phyloP scores from a whole-genome alignment of 2,888 invertebrate genomes.

The Trissoscelio sp. region DNA sequence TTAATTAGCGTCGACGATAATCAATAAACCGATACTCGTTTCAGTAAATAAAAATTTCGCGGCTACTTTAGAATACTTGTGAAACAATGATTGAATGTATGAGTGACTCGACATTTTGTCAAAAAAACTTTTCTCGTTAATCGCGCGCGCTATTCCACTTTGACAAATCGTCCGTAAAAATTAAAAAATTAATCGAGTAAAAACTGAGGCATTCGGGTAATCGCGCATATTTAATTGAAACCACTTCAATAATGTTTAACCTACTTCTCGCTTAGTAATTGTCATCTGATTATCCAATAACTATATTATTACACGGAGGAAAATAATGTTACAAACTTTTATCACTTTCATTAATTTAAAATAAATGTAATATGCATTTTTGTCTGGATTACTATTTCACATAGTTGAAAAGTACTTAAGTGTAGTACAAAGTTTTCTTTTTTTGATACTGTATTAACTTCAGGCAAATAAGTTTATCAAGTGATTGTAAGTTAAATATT shows the following conservation, averaged over 20 bases:
- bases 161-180: conserved; percentile 21
- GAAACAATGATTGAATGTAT: conserved; percentile 4
- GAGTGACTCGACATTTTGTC: conserved; percentile 25
- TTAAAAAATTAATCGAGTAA: conserved; percentile 17
- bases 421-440: too few relatives aligned
- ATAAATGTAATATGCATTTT: too few relatives aligned
- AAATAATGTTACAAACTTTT: not conserved
- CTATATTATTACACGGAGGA: not conserved
- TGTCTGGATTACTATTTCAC: too few relatives aligned
- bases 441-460: too few relatives aligned
- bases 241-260: conserved; percentile 14
- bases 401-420: too few relatives aligned
- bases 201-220: conserved; percentile 6
- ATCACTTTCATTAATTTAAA: not conserved
- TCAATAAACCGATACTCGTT: conserved; percentile 26
- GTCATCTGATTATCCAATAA: not conserved
- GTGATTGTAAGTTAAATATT: too few relatives aligned
- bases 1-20: conserved; percentile 19
- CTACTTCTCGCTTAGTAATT: conserved; percentile 1
- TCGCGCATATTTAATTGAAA: conserved; percentile 12
- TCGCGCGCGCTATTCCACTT: conserved; percentile 7
- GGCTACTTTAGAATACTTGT: conserved; percentile 3
- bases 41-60: conserved; percentile 7
- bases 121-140: conserved; percentile 35
- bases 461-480: too few relatives aligned